Evolutionary conservation across 2,113 vertebrate species (phyloP).

Genomic region (Centropus bengalensis): DNA sequence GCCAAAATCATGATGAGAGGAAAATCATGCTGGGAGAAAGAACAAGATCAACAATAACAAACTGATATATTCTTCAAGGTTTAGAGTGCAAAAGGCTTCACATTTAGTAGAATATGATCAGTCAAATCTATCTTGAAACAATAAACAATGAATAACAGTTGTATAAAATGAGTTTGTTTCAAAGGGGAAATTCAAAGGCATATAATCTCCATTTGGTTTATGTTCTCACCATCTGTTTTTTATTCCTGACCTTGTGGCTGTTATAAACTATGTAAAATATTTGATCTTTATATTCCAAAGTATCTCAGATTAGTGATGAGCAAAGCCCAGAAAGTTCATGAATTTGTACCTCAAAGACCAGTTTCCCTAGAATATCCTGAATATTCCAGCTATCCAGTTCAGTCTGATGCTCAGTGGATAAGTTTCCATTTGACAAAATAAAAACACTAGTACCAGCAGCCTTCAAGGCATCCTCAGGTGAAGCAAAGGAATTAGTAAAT

Average conservation of each 20-base stretch:
- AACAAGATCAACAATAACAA: constrained; percentile 51
- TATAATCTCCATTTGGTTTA: constrained; percentile 16
- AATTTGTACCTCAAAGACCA: background rate
- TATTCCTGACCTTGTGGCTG: background rate
- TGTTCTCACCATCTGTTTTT: constrained; percentile 46
- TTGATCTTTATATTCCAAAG: constrained; percentile 10
- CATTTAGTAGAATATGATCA: constrained; percentile 32
- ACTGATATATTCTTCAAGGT: constrained; percentile 26
- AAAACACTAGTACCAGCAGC: background rate
- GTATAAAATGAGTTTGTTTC: constrained; percentile 53
- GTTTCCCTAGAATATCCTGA: background rate
- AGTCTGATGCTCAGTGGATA: background rate
- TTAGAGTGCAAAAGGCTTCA: constrained; percentile 64
- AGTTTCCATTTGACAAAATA: background rate
- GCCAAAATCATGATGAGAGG: constrained; percentile 25
- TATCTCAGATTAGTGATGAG: background rate
- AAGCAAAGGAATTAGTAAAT: background rate
- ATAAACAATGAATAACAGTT: constrained; percentile 46
- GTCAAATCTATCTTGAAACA: constrained; percentile 50
- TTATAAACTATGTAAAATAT: background rate
- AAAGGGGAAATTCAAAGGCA: constrained; percentile 24
- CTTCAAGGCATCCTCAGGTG: background rate
- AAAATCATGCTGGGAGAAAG: constrained; percentile 24
- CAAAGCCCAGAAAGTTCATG: background rate
- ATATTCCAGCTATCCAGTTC: background rate